Base-by-base conservation (phyloP, 2,113 vertebrate species). In the Saguinus midas region DNA sequence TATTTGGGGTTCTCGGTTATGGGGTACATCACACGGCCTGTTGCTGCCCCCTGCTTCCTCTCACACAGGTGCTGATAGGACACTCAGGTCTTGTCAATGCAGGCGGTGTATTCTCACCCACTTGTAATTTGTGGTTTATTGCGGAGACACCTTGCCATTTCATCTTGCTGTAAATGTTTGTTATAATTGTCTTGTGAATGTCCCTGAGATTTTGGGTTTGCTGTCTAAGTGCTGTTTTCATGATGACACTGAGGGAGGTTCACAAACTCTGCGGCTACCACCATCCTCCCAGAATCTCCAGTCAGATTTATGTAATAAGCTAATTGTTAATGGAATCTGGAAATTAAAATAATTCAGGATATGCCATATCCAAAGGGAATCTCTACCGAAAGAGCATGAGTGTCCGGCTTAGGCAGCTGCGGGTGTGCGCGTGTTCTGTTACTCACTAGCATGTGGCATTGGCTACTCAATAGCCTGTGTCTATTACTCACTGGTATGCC, bases 341-440 rank as follows among this genome's bases (percentile, higher is more conserved):
- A 82, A 55, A 58, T 37, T 23, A 27, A 37, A 17, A 5, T 45
- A 8, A 76, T 66, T 45, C 45, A 52, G 3, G 76, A 48, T 4
- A 16, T 2, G 4, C 11, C 73, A 8, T 12, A 16, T 35, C 64
- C 29, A 21, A 8, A 73, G 35, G 40, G 61, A 68, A 37, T 52
- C 1, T 0, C 55, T 5, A 0, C 1, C 10, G 29, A 80, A 57
- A n/a, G 25, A 48, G 40, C 32, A 11, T 9, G 1, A 68, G 35
- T 61, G 25, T 25, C 9, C 6, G 29, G 29, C 16, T 16, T 35
- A n/a, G 73, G 79, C 40, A 14, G n/a, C 10, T 0, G 13, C 21
- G 73, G 70, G 72, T n/a, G 1, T 1, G 21, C 6, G 0, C 8
- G 23, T 43, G 23, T 32, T 32, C 75, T 58, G 9, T 18, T 7